Percentiles rank a stretch among this genome's conserved stretches.
Conservation (phyloP, 1,140 invertebrate species). For the Chironomus tepperi region DNA sequence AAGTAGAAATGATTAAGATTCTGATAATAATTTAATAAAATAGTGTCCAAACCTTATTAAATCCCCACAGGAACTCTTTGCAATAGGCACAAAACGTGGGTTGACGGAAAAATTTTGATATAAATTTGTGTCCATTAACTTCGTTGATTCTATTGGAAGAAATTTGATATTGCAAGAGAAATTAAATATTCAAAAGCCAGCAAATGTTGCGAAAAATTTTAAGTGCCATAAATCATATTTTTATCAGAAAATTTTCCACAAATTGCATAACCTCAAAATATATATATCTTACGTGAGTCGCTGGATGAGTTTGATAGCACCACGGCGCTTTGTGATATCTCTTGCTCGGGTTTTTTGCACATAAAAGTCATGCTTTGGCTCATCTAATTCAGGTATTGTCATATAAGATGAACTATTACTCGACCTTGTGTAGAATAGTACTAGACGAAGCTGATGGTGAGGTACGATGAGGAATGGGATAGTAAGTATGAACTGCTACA, state of each 20-base stretch:
- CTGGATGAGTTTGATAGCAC: conserved; percentile 71
- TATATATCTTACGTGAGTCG: conserved; percentile 59
- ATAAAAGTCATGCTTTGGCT: conserved; percentile 16
- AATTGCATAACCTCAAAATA: not conserved
- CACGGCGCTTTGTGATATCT: conserved; percentile 70
- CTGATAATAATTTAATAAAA: not conserved
- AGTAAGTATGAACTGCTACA: not conserved
- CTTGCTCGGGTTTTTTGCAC: conserved; percentile 42
- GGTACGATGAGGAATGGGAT: not conserved
- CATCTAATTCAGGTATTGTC: not conserved
- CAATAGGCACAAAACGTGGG: conserved; percentile 98
- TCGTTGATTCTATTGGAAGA: conserved; percentile 70
- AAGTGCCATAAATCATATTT: no score
- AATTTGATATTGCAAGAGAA: no score
- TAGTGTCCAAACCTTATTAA: conserved; percentile 59
- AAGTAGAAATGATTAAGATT: not conserved
- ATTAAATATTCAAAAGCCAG: no score
- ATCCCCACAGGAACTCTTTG: conserved; percentile 97
- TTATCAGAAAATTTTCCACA: conserved; percentile 20
- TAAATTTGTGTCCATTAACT: conserved; percentile 92
- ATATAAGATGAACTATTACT: not conserved
- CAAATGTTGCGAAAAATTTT: no score
- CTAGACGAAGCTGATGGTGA: not conserved
- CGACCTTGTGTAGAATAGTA: not conserved
- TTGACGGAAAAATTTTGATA: conserved; percentile 98